Base-by-base conservation (phyloP, 2,113 vertebrate species). In the Ancistrus triradiatus region DNA sequence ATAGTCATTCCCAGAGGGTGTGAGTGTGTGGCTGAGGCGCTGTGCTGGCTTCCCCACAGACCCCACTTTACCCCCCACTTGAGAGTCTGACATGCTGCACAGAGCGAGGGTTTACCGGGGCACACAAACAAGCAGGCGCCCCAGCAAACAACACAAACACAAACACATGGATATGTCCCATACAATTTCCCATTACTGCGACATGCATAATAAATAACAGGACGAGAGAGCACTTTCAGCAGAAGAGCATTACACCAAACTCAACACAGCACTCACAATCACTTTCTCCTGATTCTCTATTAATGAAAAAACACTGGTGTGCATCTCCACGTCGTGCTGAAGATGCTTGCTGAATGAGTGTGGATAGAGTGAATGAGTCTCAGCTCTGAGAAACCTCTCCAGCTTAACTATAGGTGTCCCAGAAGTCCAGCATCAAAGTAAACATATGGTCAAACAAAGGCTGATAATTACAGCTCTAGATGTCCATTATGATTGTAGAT, bases 81-180 rank as follows among this genome's bases (percentile, higher is more conserved):
- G 22, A 14, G 21, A 1, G 13, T 6, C 3, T 13, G 18, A 38
- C 3, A 24, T 38, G 14, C 7, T 22, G 17, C 17, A 7, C 14
- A 17, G 15, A 31, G 9, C 9, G 9, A 33, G 28, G 13, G 9
- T 21, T 55, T 55, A 37, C 11, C 1, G 18, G 31, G 51, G 10
- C 24, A 27, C 27, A 28, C 38, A 19, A 43, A 63, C 61, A 53
- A 24, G 9, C 17, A 9, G 2, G 13, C 8, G 6, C 37, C 6
- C 17, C 37, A 5, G 21, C 25, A 53, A 15, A 17, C 31, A 50
- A 33, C 17, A 40, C 22, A 40, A 27, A 44, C 25, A 46, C 62
- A 53, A 53, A 64, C 50, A 64, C 52, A 52, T 33, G 38, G 25
- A 43, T 14, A 14, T 25, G 7, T 44, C 33, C 25, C 61, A 33